Evolutionary conservation across 2,888 invertebrate genomes (phyloP).

Genomic region (Microctonus brassicae): DNA sequence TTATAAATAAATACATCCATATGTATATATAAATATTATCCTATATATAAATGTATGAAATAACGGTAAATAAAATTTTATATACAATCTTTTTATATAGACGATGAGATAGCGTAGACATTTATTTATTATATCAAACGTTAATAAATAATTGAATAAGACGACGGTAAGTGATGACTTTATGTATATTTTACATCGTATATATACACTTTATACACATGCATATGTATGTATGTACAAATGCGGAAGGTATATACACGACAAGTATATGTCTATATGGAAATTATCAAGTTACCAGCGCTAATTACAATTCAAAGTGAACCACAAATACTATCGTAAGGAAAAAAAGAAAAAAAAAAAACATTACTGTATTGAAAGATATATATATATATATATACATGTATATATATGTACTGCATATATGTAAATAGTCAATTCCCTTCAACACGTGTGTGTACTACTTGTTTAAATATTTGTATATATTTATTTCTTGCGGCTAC

Average conservation of each 20-base stretch:
- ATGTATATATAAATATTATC: background rate
- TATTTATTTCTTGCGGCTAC: background rate
- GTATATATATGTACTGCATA: too few species aligned
- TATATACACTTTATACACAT: background rate
- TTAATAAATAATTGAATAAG: background rate
- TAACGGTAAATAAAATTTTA: background rate
- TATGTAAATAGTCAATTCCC: background rate
- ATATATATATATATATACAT: too few species aligned
- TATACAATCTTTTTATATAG: background rate
- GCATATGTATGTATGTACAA: conserved; percentile 1
- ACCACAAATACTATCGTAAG: background rate
- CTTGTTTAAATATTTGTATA: background rate
- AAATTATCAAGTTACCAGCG: conserved; percentile 17
- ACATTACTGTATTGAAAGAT: too few species aligned
- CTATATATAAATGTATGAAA: background rate
- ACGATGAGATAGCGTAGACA: background rate
- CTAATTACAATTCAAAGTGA: conserved; percentile 33
- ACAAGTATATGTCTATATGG: conserved; percentile 13
- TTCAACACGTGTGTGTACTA: background rate
- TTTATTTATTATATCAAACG: conserved; percentile 3
- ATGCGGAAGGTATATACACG: background rate
- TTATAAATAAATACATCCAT: too few species aligned
- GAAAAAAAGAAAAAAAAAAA: too few species aligned
- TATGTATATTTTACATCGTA: background rate
- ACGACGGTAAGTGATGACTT: background rate